These are phyloP conservation scores for Chinchilla lanigera DNA, from an alignment of 2,113 vertebrate species.

Conservation along the genomic window DNA sequence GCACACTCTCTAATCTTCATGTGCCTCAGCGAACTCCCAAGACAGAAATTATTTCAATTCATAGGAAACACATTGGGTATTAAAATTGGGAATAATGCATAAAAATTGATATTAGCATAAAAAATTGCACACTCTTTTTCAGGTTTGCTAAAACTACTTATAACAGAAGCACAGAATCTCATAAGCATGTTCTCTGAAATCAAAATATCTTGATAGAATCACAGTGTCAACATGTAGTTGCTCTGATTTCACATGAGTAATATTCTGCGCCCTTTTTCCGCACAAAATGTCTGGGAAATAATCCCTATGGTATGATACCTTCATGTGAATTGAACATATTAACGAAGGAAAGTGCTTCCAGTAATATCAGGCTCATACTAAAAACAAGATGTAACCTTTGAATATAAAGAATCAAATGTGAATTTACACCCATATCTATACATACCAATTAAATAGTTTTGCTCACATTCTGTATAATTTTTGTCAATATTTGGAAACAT, in stretches of 20 bases:
- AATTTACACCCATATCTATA: neutral
- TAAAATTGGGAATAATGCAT: neutral
- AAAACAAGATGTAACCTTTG: rapidly evolving
- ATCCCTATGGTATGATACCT: rapidly evolving
- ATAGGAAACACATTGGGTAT: neutral
- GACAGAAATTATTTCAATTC: too few relatives aligned
- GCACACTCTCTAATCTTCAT: too few relatives aligned
- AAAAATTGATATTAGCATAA: neutral
- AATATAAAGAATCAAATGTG: neutral
- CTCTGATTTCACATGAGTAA: neutral
- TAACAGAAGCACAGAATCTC: neutral
- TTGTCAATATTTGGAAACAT: neutral
- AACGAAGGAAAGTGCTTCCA: neutral
- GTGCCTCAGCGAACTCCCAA: too few relatives aligned
- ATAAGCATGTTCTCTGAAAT: neutral
- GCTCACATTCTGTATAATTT: neutral
- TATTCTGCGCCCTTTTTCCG: neutral
- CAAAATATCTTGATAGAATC: neutral
- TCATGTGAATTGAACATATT: neutral
- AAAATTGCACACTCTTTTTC: neutral
- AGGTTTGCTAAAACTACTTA: neutral
- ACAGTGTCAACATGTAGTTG: neutral
- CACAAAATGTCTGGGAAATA: neutral
- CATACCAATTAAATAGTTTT: neutral
- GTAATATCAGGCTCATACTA: neutral